These are phyloP conservation scores for Pseudorhiza aurosa DNA, from an alignment of 30 jellyfish, hydroid and myxozoan genomes.

Conservation along the genomic window DNA sequence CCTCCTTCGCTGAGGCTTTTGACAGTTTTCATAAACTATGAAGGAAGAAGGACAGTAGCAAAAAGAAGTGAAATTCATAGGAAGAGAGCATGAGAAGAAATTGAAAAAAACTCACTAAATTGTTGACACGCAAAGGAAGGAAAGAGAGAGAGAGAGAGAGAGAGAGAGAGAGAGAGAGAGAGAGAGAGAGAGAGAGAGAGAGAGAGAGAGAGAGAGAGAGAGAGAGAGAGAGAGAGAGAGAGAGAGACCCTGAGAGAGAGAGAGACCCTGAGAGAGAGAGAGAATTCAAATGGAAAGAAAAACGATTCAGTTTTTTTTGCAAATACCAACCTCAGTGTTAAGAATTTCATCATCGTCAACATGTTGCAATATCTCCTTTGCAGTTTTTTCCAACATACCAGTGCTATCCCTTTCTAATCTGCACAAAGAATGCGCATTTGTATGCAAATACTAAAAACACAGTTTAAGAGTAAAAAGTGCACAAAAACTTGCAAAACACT, in stretches of 20 bases:
- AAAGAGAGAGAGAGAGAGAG: background rate
- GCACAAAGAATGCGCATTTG: too few species aligned
- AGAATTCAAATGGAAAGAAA: too few species aligned
- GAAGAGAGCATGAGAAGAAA: background rate
- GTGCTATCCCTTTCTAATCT: background rate
- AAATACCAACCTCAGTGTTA: constrained; percentile 25
- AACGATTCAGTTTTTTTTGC: too few species aligned
- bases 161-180: background rate
- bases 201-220: background rate
- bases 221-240: background rate
- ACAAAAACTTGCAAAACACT: too few species aligned
- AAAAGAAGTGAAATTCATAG: background rate
- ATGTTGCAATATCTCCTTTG: constrained; percentile 44
- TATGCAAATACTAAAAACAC: too few species aligned
- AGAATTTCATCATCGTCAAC: constrained; percentile 44
- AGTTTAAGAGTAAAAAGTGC: too few species aligned
- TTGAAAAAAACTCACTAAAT: background rate
- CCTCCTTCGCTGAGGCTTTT: constrained; percentile 43
- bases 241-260: background rate
- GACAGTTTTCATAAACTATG: constrained; percentile 47
- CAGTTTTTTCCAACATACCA: constrained; percentile 34
- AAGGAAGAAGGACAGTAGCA: background rate
- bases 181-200: background rate
- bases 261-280: too few species aligned
- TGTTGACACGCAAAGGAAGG: background rate